These are phyloP conservation scores for Cynodonichthys magdalenae DNA, from an alignment of 2,797 vertebrate species.

Conservation along the genomic window DNA sequence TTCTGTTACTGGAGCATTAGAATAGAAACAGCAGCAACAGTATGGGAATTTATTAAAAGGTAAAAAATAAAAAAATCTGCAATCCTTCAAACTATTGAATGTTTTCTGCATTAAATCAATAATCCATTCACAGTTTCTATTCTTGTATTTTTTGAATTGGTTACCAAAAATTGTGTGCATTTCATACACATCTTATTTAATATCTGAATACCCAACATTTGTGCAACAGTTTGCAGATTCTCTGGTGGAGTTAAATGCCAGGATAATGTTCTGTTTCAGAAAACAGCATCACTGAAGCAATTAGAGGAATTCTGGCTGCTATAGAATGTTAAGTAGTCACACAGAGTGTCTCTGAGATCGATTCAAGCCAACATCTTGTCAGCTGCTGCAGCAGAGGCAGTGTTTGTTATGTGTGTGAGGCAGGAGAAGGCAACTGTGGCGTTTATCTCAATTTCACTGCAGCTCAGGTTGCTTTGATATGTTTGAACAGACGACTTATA, in stretches of 20 bases:
- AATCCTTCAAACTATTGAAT: neutral
- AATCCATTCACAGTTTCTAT: neutral
- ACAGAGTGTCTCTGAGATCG: constrained; percentile 34
- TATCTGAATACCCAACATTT: neutral
- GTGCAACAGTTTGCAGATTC: constrained; percentile 6
- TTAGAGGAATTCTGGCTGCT: constrained; percentile 39
- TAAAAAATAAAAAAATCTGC: too few relatives aligned
- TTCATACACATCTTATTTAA: neutral
- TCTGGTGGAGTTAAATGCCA: constrained; percentile 34
- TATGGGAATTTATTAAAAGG: neutral
- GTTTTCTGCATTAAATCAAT: neutral
- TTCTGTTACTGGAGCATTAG: neutral
- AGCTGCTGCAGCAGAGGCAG: constrained; percentile 26
- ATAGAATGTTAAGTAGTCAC: constrained; percentile 41
- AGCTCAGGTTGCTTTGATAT: constrained; percentile 10
- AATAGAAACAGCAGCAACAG: constrained; percentile 11
- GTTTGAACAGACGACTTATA: constrained; percentile 1
- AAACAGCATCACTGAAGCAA: constrained; percentile 43
- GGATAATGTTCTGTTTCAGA: constrained; percentile 34
- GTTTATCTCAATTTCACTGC: constrained; percentile 26
- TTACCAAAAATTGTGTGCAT: neutral
- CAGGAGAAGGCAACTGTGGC: constrained; percentile 7
- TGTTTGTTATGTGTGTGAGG: constrained; percentile 22
- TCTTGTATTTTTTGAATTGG: neutral
- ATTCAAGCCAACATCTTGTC: constrained; percentile 41